Evolutionary conservation across 1,140 invertebrate genomes (phyloP).

Genomic region (Brachionus rotundiformis): DNA sequence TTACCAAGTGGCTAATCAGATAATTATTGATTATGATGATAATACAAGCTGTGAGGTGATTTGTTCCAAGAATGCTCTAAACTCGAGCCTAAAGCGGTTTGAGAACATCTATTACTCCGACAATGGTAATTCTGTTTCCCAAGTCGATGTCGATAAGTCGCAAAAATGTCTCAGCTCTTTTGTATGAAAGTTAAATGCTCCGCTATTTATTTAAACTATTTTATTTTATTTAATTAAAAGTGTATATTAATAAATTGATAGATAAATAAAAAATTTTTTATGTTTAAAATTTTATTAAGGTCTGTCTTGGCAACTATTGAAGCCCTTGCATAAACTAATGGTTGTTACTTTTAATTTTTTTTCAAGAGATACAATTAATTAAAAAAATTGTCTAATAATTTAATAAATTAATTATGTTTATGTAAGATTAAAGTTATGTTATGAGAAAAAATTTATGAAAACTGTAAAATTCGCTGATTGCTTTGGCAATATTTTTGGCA

Average conservation of each 20-base stretch:
- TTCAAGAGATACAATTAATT: too few species aligned
- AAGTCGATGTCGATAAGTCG: neutral
- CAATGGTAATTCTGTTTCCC: neutral
- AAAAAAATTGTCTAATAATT: too few species aligned
- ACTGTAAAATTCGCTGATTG: constrained; percentile 38
- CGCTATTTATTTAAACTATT: neutral
- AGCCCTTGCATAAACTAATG: too few species aligned
- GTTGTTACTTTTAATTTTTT: neutral
- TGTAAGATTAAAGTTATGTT: neutral
- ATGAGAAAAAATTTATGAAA: neutral
- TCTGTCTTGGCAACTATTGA: too few species aligned
- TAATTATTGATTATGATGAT: constrained; percentile 44
- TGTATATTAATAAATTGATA: neutral
- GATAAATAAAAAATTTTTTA: too few species aligned
- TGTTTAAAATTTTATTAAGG: too few species aligned
- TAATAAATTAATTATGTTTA: too few species aligned
- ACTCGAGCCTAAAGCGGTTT: constrained; percentile 16
- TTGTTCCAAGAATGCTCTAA: neutral
- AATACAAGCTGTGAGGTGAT: constrained; percentile 1
- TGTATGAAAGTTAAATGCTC: neutral
- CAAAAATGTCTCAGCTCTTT: constrained; percentile 26
- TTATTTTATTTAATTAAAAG: neutral
- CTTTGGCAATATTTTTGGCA: constrained; percentile 18
- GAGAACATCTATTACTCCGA: constrained; percentile 29
- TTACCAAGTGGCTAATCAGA: constrained; percentile 47